Evolutionary conservation across 2,113 vertebrate species (phyloP).

Genomic region (Perca flavescens): DNA sequence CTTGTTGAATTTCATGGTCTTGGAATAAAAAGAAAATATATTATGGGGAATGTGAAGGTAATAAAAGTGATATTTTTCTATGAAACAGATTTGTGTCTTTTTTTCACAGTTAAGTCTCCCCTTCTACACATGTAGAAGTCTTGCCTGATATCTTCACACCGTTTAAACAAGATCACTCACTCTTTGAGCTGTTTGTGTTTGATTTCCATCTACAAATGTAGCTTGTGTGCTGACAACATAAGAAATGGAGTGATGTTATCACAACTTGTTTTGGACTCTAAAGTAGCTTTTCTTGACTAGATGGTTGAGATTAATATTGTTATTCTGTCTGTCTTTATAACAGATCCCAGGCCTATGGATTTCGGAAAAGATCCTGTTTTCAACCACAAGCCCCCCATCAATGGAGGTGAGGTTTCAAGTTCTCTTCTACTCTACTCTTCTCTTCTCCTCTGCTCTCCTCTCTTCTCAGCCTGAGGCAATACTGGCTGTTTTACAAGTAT

Average conservation of each 20-base stretch:
- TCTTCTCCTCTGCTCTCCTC: conserved; percentile 12
- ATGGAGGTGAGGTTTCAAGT: conserved; percentile 77
- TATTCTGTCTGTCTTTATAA: conserved; percentile 56
- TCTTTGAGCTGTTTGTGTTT: conserved; percentile 32
- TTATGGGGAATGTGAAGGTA: conserved; percentile 95
- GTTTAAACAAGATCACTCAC: conserved; percentile 40
- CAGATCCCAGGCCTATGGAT: conserved; percentile 83
- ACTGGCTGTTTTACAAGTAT: conserved; percentile 60
- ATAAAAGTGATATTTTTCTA: conserved; percentile 99
- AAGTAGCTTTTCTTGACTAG: conserved; percentile 14
- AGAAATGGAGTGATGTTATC: conserved; percentile 38
- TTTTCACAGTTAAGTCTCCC: neutral
- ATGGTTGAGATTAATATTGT: conserved; percentile 45
- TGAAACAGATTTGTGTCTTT: conserved; percentile 81
- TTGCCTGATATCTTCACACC: conserved; percentile 21
- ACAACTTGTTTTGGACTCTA: neutral
- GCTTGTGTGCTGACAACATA: conserved; percentile 13
- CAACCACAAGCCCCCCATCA: conserved; percentile 71
- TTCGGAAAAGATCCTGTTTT: conserved; percentile 79
- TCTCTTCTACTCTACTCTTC: neutral
- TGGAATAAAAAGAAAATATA: conserved; percentile 87
- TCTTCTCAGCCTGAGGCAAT: conserved; percentile 40
- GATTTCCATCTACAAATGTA: conserved; percentile 53
- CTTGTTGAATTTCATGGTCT: conserved; percentile 90
- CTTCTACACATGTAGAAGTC: neutral